These are phyloP conservation scores for Thalpophila matura DNA, from an alignment of 2,888 invertebrate species.

Conservation along the genomic window DNA sequence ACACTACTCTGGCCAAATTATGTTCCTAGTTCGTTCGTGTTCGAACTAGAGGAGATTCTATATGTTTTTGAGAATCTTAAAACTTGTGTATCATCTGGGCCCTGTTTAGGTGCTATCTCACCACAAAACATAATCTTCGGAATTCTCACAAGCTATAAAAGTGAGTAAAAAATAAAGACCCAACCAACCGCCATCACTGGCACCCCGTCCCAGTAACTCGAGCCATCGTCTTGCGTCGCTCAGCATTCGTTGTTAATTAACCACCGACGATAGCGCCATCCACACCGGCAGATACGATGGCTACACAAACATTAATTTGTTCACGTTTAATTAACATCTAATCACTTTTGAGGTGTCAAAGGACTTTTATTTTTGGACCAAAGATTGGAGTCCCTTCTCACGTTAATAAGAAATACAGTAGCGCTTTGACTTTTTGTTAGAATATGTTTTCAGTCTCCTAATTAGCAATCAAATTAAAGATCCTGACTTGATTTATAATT, in stretches of 20 bases:
- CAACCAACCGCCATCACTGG: constrained; percentile 13
- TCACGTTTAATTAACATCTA: constrained; percentile 46
- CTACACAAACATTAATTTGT: constrained; percentile 56
- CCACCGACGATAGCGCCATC: constrained; percentile 48
- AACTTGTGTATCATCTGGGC: too few species aligned
- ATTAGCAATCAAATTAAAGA: constrained; percentile 28
- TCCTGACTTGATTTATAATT: constrained; percentile 7
- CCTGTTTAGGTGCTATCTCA: background rate
- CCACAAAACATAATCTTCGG: background rate
- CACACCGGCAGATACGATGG: constrained; percentile 37
- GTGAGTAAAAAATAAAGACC: background rate
- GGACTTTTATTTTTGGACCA: background rate
- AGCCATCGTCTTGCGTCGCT: constrained; percentile 26
- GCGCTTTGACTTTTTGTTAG: constrained; percentile 21
- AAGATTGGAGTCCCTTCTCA: constrained; percentile 17
- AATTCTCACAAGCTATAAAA: background rate
- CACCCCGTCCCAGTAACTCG: constrained; percentile 37
- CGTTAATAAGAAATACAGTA: constrained; percentile 38
- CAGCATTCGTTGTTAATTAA: constrained; percentile 58
- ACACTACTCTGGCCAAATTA: too few species aligned
- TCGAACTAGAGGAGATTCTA: too few species aligned
- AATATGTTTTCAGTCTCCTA: constrained; percentile 3
- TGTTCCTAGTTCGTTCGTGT: too few species aligned
- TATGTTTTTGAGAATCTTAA: too few species aligned
- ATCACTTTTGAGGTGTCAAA: constrained; percentile 46